Evolutionary conservation across 2,888 invertebrate species (phyloP), one percentile per base, ranked within the genome.

Genomic region (Mythimna lalbum): DNA sequence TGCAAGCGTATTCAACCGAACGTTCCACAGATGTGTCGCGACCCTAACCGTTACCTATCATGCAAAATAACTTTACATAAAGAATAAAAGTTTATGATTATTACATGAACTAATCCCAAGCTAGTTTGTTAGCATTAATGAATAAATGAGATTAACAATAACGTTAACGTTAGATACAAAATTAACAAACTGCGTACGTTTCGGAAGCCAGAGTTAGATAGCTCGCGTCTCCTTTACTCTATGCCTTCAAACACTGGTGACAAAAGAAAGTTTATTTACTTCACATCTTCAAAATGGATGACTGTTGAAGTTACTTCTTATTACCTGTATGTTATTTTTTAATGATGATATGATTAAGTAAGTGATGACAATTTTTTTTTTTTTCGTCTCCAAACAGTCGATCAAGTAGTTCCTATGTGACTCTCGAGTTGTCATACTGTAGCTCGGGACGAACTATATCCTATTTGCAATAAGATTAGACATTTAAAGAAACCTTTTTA

Each of bases 241-340:
- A 89, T 86, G 90, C 90, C 92, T 93, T 95, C 95, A 95, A 91
- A 95, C 95, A 86, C 95, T 95, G 95, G 93, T 88, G 90, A 94
- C 92, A 95, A 95, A 95, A 92, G 88, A 91, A 93, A 92, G 84
- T 69, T 71, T 76, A 87, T 72, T 79, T 80, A 81, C 78, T 81
- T 56, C 62, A 67, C 70, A 49, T 63, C 27, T 61, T 56, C 39
- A 59, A 31, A 49, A 72, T 72, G 59, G 33, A 27, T 53, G 50
- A 33, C 49, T 61, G 21, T 43, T 68, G 73, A 81, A 65, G 59
- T 53, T 63, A 70, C 64, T 63, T 81, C 82, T 66, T 56, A 55
- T 27, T 73, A 77, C 64, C 67, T 73, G 73, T 39, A 63, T 64
- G 81, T 70, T 76, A 71, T 64, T 81, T 47, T 68, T 65, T 68